Percentiles rank a stretch among this genome's conserved stretches.
Evolutionary conservation across 2,888 invertebrate species (phyloP).

Genomic region (Temnothorax rugatulus): DNA sequence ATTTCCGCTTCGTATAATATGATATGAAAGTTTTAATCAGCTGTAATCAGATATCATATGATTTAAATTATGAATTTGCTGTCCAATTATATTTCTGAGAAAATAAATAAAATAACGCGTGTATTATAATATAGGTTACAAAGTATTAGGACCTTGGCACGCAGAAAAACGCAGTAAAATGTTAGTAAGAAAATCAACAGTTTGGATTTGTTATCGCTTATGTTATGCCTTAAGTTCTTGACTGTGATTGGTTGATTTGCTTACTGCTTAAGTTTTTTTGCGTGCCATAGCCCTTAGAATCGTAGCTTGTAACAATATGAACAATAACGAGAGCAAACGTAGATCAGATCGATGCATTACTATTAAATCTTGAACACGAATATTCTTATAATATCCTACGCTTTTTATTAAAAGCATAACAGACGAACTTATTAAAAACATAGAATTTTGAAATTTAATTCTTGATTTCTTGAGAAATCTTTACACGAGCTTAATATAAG

Average conservation of each 20-base stretch:
- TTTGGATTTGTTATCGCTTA: too few species aligned
- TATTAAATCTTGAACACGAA: background rate
- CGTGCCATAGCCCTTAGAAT: background rate
- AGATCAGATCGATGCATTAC: too few species aligned
- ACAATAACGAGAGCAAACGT: background rate
- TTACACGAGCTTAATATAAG: background rate
- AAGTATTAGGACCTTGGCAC: background rate
- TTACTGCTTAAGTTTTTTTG: too few species aligned
- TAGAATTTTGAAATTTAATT: conserved; percentile 8
- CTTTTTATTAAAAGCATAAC: background rate
- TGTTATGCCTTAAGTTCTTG: too few species aligned
- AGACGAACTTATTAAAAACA: background rate
- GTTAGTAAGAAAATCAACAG: too few species aligned
- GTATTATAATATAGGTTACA: background rate
- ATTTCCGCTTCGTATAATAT: conserved; percentile 20
- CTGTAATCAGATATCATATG: conserved; percentile 34
- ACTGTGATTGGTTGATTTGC: too few species aligned
- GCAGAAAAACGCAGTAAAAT: too few species aligned
- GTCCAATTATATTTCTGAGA: background rate
- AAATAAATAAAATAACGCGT: conserved; percentile 1
- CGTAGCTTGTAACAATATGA: background rate
- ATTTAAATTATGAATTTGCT: conserved; percentile 34
- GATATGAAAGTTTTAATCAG: conserved; percentile 43
- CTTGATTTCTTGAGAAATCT: background rate
- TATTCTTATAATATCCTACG: background rate